Base-by-base conservation (phyloP, 1,140 invertebrate genomes). In the Scaptomyza pallida region DNA sequence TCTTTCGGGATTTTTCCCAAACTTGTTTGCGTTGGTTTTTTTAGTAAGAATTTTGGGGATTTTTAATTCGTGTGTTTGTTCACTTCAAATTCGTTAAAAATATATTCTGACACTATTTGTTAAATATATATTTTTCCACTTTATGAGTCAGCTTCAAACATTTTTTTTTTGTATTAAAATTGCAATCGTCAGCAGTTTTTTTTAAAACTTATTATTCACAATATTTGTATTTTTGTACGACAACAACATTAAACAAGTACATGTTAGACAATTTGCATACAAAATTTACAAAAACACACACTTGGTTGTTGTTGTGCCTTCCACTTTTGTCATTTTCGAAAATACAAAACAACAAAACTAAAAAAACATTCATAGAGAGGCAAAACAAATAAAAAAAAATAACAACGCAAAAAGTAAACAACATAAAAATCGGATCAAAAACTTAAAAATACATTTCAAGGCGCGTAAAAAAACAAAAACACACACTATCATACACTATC, bases 371-470 rank as follows among this genome's bases (percentile, higher is more conserved):
- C 45, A 33, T 33, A 55, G 37, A 40, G 45, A 40, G 45, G 17
- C 65, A 52, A 74, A 65, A 79, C 55, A 60, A 83, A 37, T 37
- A 37, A 83, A n/a, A n/a, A n/a, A n/a, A 77, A 78, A 59, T 85
- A 85, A 86, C 80, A 85, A 86, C 81, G 81, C 81, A 86, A 85
- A 86, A 85, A 85, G 76, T 81, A 85, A 85, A 85, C 77, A 80
- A 76, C 81, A 88, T 76, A 68, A 79, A 69, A 76, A 78, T 86
- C 82, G 70, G 81, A 75, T 81, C 78, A 77, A 57, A 86, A 81
- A 86, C 77, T 86, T 86, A 86, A 88, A 86, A 86, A 86, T 86
- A 86, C 54, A 81, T 88, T 88, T 86, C 82, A 88, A 86, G 82
- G 81, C 78, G 80, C 61, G 71, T 85, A 65, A 75, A 80, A 80